Conservation (phyloP, 2,113 vertebrate species). For the Hylia prasina region DNA sequence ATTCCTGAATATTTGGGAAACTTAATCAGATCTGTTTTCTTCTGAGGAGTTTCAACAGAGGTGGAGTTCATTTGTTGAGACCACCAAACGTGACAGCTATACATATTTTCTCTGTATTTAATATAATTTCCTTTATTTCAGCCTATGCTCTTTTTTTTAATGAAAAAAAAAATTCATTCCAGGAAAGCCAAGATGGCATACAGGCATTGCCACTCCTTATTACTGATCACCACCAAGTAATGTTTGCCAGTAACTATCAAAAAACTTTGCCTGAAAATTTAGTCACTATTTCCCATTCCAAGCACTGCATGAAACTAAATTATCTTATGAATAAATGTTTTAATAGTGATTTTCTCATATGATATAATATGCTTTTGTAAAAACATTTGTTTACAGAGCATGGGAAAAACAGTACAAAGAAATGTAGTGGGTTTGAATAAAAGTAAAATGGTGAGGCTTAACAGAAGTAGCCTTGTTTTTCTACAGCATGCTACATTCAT, state of each 20-base stretch:
- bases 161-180: too few species aligned
- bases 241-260: not conserved
- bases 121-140: not conserved
- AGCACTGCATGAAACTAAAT: not conserved
- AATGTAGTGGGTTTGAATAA: not conserved
- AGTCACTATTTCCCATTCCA: not conserved
- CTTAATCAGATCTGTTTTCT: not conserved
- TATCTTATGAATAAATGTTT: not conserved
- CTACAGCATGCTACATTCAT: not conserved
- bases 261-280: not conserved
- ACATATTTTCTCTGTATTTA: not conserved
- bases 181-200: not conserved
- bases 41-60: not conserved
- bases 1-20: not conserved
- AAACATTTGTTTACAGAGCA: not conserved
- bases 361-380: not conserved
- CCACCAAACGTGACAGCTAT: not conserved
- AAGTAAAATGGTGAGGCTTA: not conserved
- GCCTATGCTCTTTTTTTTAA: not conserved
- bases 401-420: not conserved
- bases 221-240: not conserved
- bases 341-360: not conserved
- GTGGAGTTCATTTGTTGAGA: not conserved
- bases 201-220: not conserved
- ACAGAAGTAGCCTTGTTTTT: not conserved